These are phyloP conservation scores for Scrobipalpa costella DNA, from an alignment of 2,888 invertebrate genomes.

Conservation along the genomic window DNA sequence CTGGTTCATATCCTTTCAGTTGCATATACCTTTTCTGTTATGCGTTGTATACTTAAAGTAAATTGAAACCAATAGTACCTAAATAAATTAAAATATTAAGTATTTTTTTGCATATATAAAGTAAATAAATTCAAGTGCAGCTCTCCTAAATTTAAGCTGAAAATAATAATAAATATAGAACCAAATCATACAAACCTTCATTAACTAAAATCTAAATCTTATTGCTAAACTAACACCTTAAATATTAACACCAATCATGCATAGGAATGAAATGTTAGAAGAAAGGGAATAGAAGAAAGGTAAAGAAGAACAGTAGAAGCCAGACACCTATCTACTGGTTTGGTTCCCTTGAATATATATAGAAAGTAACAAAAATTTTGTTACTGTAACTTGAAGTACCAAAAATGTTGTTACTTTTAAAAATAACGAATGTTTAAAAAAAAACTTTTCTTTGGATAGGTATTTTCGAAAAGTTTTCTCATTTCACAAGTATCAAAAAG, in stretches of 20 bases:
- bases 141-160: neutral
- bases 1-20: too few relatives aligned
- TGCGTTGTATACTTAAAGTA: too few relatives aligned
- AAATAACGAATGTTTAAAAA: too few relatives aligned
- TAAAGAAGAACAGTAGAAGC: neutral
- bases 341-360: neutral
- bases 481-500: neutral
- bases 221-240: constrained; percentile 28
- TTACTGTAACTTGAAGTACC: too few relatives aligned
- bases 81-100: too few relatives aligned
- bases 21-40: too few relatives aligned
- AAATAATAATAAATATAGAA: neutral
- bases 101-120: too few relatives aligned
- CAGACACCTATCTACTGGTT: neutral
- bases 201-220: neutral
- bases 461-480: neutral
- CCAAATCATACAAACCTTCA: constrained; percentile 25
- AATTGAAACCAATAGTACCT: too few relatives aligned
- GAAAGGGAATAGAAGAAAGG: neutral
- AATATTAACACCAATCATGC: constrained; percentile 39
- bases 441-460: too few relatives aligned
- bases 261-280: constrained; percentile 40
- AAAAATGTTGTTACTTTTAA: too few relatives aligned
- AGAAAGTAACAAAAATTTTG: neutral
- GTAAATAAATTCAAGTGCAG: neutral